phyloP scores from a whole-genome alignment of 1,140 invertebrate genomes.

The Polypedilum pembai region DNA sequence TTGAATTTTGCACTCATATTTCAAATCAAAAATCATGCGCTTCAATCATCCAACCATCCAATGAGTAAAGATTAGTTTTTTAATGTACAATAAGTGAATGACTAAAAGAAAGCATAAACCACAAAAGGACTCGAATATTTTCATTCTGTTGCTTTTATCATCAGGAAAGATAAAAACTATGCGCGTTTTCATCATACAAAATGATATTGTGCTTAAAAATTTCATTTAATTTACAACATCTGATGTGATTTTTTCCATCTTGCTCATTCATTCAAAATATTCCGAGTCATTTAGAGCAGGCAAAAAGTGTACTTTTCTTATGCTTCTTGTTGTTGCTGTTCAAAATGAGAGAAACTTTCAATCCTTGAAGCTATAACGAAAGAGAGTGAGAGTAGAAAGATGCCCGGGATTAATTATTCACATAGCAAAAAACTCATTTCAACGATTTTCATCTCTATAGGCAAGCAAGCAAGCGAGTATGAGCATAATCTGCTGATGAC shows the following conservation, averaged over 20 bases:
- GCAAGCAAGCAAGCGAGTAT: not conserved
- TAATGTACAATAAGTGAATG: no score
- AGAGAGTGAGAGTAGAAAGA: not conserved
- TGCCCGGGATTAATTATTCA: slow-evolving; percentile 16
- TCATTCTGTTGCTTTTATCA: no score
- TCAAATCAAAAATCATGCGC: no score
- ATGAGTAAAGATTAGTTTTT: no score
- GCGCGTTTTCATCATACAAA: not conserved
- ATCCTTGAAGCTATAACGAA: not conserved
- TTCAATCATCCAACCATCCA: no score
- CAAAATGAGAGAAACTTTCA: not conserved
- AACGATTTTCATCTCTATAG: slow-evolving; percentile 4
- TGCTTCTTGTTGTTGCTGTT: not conserved
- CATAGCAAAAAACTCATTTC: slow-evolving; percentile 13
- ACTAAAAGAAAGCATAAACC: no score
- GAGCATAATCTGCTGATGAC: slow-evolving; percentile 7
- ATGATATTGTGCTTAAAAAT: not conserved
- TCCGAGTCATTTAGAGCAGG: not conserved
- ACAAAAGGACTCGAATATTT: no score
- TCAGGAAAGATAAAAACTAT: no score
- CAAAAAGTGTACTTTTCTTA: not conserved
- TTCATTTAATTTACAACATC: slow-evolving; percentile 1
- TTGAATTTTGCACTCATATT: no score
- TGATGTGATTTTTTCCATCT: not conserved
- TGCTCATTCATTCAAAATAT: not conserved